Evolutionary conservation across 2,888 invertebrate genomes (phyloP).

Genomic region (Volucella inanis): DNA sequence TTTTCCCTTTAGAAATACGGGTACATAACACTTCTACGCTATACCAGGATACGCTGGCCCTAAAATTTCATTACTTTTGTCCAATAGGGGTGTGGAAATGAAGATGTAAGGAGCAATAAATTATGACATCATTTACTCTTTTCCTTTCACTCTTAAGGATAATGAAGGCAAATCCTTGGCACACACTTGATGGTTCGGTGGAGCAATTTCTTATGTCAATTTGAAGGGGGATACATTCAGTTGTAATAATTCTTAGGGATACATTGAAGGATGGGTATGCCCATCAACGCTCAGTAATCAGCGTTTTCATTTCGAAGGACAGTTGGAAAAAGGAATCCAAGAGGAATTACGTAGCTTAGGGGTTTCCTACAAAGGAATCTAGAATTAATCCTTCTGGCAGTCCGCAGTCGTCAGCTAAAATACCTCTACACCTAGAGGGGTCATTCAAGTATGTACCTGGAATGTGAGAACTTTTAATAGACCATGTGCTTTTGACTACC

Average conservation of each 20-base stretch:
- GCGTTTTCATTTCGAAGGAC: no score
- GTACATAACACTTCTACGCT: not conserved
- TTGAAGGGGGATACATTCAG: slow-evolving; percentile 59
- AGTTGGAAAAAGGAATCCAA: no score
- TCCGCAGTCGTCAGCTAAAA: no score
- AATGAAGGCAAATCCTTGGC: slow-evolving; percentile 37
- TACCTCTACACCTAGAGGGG: no score
- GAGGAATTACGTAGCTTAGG: no score
- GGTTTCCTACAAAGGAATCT: no score
- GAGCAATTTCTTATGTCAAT: slow-evolving; percentile 69
- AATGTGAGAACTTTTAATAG: no score
- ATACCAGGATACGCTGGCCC: slow-evolving; percentile 24
- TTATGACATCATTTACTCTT: slow-evolving; percentile 59
- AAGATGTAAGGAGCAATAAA: slow-evolving; percentile 43
- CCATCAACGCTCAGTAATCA: no score
- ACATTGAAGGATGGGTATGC: no score
- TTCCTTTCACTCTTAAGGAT: slow-evolving; percentile 16
- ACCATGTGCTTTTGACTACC: no score
- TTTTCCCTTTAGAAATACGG: not conserved
- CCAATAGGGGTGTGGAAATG: slow-evolving; percentile 24
- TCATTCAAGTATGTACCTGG: no score
- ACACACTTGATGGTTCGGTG: slow-evolving; percentile 9
- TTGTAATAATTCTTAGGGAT: not conserved
- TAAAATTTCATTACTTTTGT: slow-evolving; percentile 60
- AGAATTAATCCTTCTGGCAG: no score